Evolutionary conservation across 2,888 invertebrate genomes (phyloP), one percentile per base, ranked within the genome.

Genomic region (Cepaea hortensis): DNA sequence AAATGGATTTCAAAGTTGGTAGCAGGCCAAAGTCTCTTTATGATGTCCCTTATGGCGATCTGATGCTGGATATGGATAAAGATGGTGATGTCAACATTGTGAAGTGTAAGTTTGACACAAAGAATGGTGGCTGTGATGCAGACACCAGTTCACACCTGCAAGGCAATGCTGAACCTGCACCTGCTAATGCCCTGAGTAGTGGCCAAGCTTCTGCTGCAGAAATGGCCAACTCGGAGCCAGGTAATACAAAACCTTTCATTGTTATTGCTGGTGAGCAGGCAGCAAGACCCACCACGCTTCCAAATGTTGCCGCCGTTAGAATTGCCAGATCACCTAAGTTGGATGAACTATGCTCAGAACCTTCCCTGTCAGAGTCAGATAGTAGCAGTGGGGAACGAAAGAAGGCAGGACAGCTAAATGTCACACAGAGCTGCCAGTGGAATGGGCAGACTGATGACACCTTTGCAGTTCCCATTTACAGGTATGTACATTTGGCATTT

Each of bases 361-460:
- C 80, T 65, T 87, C 77, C 48, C 76, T 72, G 75, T 81, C 48
- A 11, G 88, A 65, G 68, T 87, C 73, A 46, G 88, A 65, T 75
- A 85, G 85, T 77, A 88, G 68, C 79, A 81, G 70, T 75, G 75
- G 73, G 73, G 87, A 75, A 61, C 82, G 75, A 79, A 72, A n/a
- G 13, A 62, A 72, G 35, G 11, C 73, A n/a, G 83, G 73, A 3
- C 23, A 55, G 61, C 46, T 83, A 35, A 72, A 83, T 70, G 84
- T 84, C 5, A 62, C 84, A 6, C 76, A 87, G 80, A 65, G 62
- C 35, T 82, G 86, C 61, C 79, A 83, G 73, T 79, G 83, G 83
- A 79, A 65, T 75, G 79, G 70, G n/a, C 23, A 68, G 61, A 72
- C 84, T 61, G 75, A 80, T 20, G 65, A 70, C 35, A 75, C 11